Base-by-base conservation (phyloP, 64 coral and sea anemone genomes). In the Actinia equina region DNA sequence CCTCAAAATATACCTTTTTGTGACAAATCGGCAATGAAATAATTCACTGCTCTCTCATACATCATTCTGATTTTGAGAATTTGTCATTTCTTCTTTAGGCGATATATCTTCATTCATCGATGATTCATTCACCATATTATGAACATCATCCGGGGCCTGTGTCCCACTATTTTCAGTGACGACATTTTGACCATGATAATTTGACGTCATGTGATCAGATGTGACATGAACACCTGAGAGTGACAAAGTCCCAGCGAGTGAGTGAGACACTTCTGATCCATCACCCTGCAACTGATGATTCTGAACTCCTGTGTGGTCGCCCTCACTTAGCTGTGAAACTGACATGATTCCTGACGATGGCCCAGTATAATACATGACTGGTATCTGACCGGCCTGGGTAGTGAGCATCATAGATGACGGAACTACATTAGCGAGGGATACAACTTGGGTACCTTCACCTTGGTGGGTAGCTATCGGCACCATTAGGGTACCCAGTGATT, bases 111-210 rank as follows among this genome's bases (percentile, higher is more conserved):
- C 83, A 85, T 27, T 85, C 52, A 85, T 85, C 4, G 83, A 62
- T 42, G 83, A 58, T 13, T 96, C 91, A 81, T 79, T 95, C 30
- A 96, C 89, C n/a, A 94, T 87, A 42, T 52, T 93, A 17, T 96
- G 85, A 49, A 96, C 88, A n/a, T 96, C 94, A 84, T 96, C 94
- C 26, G 92, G 79, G 44, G 94, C 90, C 59, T 96, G 94, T 9
- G 91, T 96, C 51, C 88, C 94, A 93, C 94, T 96, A 22, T 79
- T 93, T 69, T 96, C 94, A 52, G 94, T 96, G 67, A 96, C 91
- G 52, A 93, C 94, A 85, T 58, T 82, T 58, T 95, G 94, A 53
- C 88, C 86, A 80, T 96, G 94, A 52, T 90, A 88, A 13, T 70
- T 74, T 54, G 84, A 87, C 23, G 86, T 87, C 55, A 96, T 96